Evolutionary conservation across 2,888 invertebrate genomes (phyloP).

Genomic region (Pristionchus arcanus): DNA sequence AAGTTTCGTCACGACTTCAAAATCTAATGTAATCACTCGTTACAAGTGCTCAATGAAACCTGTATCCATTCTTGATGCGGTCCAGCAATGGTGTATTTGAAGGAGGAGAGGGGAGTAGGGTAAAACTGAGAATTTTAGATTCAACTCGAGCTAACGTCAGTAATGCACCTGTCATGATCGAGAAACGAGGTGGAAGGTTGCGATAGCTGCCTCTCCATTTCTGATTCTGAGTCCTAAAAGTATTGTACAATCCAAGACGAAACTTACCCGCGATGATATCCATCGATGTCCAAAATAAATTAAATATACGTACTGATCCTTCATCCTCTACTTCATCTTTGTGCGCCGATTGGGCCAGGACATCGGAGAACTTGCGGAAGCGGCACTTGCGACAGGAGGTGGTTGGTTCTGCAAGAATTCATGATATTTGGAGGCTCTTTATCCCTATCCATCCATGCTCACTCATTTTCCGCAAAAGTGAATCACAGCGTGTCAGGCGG

Average conservation of each 20-base stretch:
- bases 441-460: too few relatives aligned
- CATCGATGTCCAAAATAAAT: too few relatives aligned
- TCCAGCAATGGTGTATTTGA: neutral
- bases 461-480: too few relatives aligned
- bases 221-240: neutral
- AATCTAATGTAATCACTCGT: too few relatives aligned
- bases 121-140: neutral
- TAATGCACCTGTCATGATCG: conserved; percentile 8
- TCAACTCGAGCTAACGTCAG: neutral
- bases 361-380: neutral
- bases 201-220: neutral
- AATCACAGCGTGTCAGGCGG: too few relatives aligned
- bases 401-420: neutral
- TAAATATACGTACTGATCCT: neutral
- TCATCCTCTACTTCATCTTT: neutral
- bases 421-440: too few relatives aligned
- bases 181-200: neutral
- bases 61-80: conserved; percentile 14
- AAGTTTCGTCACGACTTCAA: too few relatives aligned
- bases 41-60: too few relatives aligned
- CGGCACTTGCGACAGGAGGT: conserved; percentile 41
- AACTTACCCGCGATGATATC: too few relatives aligned
- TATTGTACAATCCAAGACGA: neutral
- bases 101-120: neutral
- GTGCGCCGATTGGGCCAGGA: neutral